Base-by-base conservation (phyloP, 2,888 invertebrate genomes). In the Cheilosia variabilis region DNA sequence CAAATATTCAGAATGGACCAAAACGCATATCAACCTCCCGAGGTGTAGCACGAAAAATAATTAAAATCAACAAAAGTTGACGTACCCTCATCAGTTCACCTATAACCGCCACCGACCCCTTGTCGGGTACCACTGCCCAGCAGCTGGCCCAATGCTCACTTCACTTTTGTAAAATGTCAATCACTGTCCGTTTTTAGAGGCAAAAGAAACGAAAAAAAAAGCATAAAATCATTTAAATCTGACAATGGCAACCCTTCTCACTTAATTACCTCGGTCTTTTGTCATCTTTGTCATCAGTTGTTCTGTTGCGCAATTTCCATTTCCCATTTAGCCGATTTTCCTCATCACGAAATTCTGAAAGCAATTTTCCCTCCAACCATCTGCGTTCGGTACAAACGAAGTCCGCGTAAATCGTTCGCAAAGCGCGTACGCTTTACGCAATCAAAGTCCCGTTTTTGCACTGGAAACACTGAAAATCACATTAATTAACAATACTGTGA, bases 241-340 rank as follows among this genome's bases (percentile, higher is more conserved):
- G 72, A 47, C 55, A 68, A 66, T 58, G 22, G 55, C 53, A 63
- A 73, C 60, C 72, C 72, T 60, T 68, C 50, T 86, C 76, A 86
- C 62, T 80, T 86, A 86, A 80, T 86, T 86, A 80, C 80, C 65
- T 17, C 66, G 69, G 55, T 71, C 80, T 62, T 86, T 84, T 80
- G 75, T 84, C 84, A 79, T 71, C 58, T 72, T 77, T 82, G 77
- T 82, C 72, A 77, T 77, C 82, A 69, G 69, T 66, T 86, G 60
- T 76, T 86, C 41, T 57, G 71, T 63, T 63, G 69, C 24, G 27
- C 37, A 62, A 58, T 60, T 50, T 13, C 57, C 71, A 60, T 69
- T 84, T 55, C 45, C 47, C 68, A 68, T 60, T 71, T 63, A 22
- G 41, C 76, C 57, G 17, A 68, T 52, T 68, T 41, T 45, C 37